Evolutionary conservation across 2,113 vertebrate species (phyloP).

Genomic region (Microcebus griseorufus): DNA sequence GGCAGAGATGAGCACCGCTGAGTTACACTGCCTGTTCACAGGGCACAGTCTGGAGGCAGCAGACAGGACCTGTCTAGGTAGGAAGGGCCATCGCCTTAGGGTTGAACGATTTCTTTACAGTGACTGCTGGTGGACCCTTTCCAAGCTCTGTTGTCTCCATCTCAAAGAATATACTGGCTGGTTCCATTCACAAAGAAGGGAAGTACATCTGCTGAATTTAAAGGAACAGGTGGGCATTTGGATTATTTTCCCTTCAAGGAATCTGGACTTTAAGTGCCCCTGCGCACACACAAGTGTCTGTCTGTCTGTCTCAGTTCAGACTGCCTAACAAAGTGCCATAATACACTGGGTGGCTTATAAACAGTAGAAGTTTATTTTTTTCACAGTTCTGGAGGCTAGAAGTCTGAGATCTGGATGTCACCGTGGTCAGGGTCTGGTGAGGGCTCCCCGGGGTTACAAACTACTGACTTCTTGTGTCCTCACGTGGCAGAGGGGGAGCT

Average conservation of each 20-base stretch:
- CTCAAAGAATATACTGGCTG: not conserved
- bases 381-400: not conserved
- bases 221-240: not conserved
- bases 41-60: not conserved
- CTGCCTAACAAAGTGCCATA: not conserved
- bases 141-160: not conserved
- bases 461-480: not conserved
- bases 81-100: fast-evolving
- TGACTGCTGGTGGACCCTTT: not conserved
- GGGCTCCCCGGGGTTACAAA: not conserved
- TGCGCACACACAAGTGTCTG: not conserved
- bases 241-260: not conserved
- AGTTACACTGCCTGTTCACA: no score
- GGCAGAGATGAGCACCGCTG: not conserved
- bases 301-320: not conserved
- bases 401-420: no score
- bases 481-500: not conserved
- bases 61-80: not conserved
- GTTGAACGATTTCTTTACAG: not conserved
- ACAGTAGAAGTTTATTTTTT: not conserved
- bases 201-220: not conserved
- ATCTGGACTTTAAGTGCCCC: not conserved
- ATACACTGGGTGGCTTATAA: not conserved
- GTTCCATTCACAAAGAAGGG: not conserved
- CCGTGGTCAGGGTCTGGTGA: not conserved